These are phyloP conservation scores for Cryptus armator DNA, from an alignment of 2,888 invertebrate genomes.

Conservation along the genomic window DNA sequence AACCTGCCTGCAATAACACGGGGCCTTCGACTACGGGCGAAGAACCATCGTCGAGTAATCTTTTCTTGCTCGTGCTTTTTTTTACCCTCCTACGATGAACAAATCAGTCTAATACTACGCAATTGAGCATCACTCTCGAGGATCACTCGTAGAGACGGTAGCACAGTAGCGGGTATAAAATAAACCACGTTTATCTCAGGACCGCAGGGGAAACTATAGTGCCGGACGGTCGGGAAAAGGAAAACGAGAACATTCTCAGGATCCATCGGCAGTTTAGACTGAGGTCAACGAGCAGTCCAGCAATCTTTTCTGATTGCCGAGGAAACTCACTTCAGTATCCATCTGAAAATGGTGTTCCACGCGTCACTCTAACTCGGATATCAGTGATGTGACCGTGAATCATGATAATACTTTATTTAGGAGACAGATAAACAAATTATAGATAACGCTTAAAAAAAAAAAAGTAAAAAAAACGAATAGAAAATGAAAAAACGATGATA, in stretches of 20 bases:
- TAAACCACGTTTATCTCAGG: constrained; percentile 22
- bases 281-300: constrained; percentile 20
- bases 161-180: constrained; percentile 10
- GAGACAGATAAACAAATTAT: neutral
- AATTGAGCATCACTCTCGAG: constrained; percentile 28
- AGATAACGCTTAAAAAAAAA: neutral
- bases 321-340: constrained; percentile 7
- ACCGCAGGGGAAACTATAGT: neutral
- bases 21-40: neutral
- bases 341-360: neutral
- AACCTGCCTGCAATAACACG: constrained; percentile 66
- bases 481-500: neutral
- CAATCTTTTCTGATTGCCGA: constrained; percentile 25
- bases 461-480: neutral
- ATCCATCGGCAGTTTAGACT: constrained; percentile 26
- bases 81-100: neutral
- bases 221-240: neutral
- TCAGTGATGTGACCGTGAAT: neutral
- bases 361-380: neutral
- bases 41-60: constrained; percentile 7
- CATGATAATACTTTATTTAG: neutral
- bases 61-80: neutral
- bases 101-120: constrained; percentile 30
- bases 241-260: constrained; percentile 21
- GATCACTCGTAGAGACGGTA: constrained; percentile 6